phyloP scores from a whole-genome alignment of 2,888 invertebrate species.

The Nemotelus nigrinus region DNA sequence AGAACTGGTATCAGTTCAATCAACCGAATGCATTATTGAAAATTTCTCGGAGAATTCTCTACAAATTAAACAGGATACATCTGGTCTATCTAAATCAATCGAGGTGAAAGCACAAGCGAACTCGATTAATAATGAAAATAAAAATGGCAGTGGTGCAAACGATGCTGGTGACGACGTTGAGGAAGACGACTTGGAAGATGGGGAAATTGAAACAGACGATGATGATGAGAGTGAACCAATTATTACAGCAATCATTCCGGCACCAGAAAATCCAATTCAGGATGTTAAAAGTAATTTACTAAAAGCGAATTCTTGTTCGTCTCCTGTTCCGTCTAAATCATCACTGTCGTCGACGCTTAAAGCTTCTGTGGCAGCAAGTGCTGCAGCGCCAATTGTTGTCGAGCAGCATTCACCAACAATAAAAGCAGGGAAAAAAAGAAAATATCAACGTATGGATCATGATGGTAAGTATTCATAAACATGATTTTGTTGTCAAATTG shows the following conservation, averaged over 20 bases:
- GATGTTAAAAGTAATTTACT: slow-evolving; percentile 49
- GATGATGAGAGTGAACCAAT: slow-evolving; percentile 61
- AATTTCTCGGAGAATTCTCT: too few species aligned
- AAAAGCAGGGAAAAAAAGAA: background rate
- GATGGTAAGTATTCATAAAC: slow-evolving; percentile 61
- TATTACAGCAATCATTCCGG: slow-evolving; percentile 52
- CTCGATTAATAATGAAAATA: background rate
- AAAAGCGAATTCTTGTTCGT: too few species aligned
- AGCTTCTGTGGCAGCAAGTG: background rate
- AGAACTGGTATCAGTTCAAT: too few species aligned
- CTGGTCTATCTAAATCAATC: too few species aligned
- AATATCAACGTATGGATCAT: slow-evolving; percentile 25
- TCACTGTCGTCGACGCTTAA: background rate
- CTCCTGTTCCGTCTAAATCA: too few species aligned
- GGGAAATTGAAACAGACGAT: slow-evolving; percentile 80
- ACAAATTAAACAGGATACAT: too few species aligned
- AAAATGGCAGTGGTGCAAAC: too few species aligned
- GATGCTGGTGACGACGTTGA: slow-evolving; percentile 47
- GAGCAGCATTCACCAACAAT: background rate
- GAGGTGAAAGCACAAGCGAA: background rate
- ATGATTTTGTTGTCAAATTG: background rate
- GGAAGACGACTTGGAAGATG: slow-evolving; percentile 82
- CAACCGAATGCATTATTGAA: too few species aligned
- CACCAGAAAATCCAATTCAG: background rate
- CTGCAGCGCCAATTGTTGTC: background rate